Evolutionary conservation across 1,140 invertebrate species (phyloP), one percentile per base, ranked within the genome.

Genomic region (Apis laboriosa): DNA sequence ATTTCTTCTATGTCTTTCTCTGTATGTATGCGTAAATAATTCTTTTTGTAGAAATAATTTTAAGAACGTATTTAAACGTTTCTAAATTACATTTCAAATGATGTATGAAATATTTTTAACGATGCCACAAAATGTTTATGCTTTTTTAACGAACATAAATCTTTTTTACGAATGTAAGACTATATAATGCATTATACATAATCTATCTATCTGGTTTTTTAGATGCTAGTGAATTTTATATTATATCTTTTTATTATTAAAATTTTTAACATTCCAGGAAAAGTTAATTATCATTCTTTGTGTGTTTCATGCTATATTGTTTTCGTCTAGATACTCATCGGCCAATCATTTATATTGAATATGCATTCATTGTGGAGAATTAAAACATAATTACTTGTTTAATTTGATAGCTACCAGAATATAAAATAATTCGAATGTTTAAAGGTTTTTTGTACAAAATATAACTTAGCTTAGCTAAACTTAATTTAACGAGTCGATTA

Each of bases 401-500:
- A 72, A 61, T 61, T 61, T 28, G 21, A 19, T 55, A n/a, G 17
- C 66, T 13, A 24, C 5, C 7, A 1, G 21, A 71, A 53, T 28
- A 19, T 56, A 13, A 7, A 28, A 13, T 5, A 28, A 8, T n/a
- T 21, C 1, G 49, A 51, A 60, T 17, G 51, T 73, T n/a, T 5
- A 19, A 15, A 28, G 68, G 4, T 61, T 55, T 24, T 72, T 72
- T 21, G 34, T 49, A 12, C 2, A 49, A 66, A 80, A 61, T 55
- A 58, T 55, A 11, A 4, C 28, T 9, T 24, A 9, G 19, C 34
- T 60, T 43, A 28, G 28, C 15, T 43, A 34, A 81, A 81, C 34
- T 81, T 81, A 76, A 81, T 81, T 81, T 76, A 81, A 81, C 79
- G 73, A 81, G 72, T 76, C 43, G 72, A 34, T 55, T 63, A 53